Evolutionary conservation across 2,797 vertebrate species (phyloP), one percentile per base, ranked within the genome.

Genomic region (Syngnathus rostellatus): DNA sequence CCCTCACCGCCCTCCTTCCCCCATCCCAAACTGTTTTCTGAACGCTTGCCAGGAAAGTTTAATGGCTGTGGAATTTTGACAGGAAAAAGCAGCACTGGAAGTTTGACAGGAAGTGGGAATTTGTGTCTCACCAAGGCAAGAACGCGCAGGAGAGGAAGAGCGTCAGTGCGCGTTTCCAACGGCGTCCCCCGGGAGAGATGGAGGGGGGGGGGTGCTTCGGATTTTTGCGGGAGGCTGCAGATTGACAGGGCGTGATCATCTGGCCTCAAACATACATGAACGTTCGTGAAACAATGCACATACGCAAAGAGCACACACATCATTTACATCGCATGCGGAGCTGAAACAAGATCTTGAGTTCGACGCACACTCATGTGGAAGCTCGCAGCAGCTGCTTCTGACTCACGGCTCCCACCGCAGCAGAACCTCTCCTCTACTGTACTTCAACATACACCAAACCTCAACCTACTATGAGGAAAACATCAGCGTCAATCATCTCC

Each of bases 11-110:
- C 10, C 59, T 50, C 46, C 17, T 45, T 72, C 75, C 67, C 31
- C 71, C 67, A 74, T 77, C 75, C 19, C 59, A 21, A 61, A 61
- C 39, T 41, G 19, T 61, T 61, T 91, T 92, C 88, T 92, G 90
- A 90, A 87, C 79, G 68, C 69, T 77, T 87, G 94, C 94, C 94
- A 95, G 94, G 93, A 95, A 95, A 94, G 92, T 93, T 92, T 95
- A 93, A 96, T 93, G 92, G 92, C 93, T 94, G 90, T 95, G 94
- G 94, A 97, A 94, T 97, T 93, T 90, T 90, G 91, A 94, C 91
- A 91, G 93, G 92, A 92, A 93, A 90, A 90, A 91, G 91, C 88
- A 79, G 84, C 79, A 79, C 90, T 93, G 92, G 92, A 94, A 92
- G 90, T 93, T 93, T 93, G 92, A 93, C 92, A 92, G 92, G 93